Evolutionary conservation across 1,140 invertebrate genomes (phyloP).

Genomic region (Neotoxoptera formosana): DNA sequence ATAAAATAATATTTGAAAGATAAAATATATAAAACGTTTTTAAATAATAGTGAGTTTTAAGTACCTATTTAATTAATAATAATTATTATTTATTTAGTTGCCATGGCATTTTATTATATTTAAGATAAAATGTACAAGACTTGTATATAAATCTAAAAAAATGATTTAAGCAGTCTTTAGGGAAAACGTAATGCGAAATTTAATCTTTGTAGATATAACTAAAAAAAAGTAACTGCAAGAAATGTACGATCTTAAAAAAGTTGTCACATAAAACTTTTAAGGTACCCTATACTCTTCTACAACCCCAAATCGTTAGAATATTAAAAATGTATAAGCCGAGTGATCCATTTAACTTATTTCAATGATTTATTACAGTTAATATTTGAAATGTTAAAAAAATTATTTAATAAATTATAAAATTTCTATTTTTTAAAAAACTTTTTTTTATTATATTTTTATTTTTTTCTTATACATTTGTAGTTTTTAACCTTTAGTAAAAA

Average conservation of each 20-base stretch:
- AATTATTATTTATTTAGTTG: neutral
- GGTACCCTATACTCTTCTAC: no score
- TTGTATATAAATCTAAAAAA: neutral
- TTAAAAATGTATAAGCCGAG: neutral
- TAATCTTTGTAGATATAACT: neutral
- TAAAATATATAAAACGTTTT: neutral
- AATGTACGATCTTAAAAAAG: neutral
- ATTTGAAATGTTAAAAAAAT: no score
- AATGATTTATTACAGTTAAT: neutral
- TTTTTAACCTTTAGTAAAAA: neutral
- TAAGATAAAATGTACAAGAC: neutral
- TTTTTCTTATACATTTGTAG: neutral
- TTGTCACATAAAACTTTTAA: neutral
- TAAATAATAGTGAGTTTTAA: no score
- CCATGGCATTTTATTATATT: neutral
- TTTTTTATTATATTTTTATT: neutral
- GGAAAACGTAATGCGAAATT: neutral
- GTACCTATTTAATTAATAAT: neutral
- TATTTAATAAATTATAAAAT: no score
- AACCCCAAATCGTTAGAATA: neutral
- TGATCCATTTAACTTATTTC: neutral
- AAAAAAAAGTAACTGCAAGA: neutral
- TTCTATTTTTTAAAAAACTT: no score
- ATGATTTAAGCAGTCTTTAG: neutral
- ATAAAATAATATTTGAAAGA: neutral